These are phyloP conservation scores for Sciurus niger DNA, from an alignment of 2,113 vertebrate genomes.

Conservation along the genomic window DNA sequence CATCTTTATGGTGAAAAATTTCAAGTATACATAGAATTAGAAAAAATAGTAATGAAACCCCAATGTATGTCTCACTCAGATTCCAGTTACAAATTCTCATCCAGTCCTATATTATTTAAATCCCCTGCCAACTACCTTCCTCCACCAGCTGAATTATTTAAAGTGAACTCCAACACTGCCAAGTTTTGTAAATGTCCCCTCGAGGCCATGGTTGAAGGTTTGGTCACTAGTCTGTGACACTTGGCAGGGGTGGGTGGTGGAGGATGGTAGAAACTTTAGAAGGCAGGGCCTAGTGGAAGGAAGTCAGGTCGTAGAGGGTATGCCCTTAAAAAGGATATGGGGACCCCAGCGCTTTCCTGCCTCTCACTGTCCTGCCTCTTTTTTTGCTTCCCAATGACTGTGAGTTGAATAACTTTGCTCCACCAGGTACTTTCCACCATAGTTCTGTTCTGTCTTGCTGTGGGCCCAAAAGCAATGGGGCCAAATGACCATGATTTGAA, in stretches of 20 bases:
- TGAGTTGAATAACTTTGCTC: neutral
- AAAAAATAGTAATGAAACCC: neutral
- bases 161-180: neutral
- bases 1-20: conserved; percentile 4
- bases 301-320: neutral
- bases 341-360: neutral
- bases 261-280: neutral
- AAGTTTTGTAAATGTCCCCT: neutral
- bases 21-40: neutral
- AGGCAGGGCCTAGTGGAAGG: neutral
- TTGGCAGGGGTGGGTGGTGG: no score
- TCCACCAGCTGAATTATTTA: neutral
- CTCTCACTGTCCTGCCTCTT: neutral
- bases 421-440: neutral
- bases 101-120: neutral
- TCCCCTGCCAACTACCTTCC: neutral
- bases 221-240: neutral
- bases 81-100: conserved; percentile 7
- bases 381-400: neutral
- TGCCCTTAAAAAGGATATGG: neutral
- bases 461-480: neutral
- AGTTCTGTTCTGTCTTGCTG: neutral
- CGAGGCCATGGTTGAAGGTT: neutral
- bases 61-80: neutral
- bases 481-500: neutral